Percentiles rank a stretch among this genome's conserved stretches.
Evolutionary conservation across 1,140 invertebrate genomes (phyloP).

Genomic region (Pseudomyrmex dendroicus): DNA sequence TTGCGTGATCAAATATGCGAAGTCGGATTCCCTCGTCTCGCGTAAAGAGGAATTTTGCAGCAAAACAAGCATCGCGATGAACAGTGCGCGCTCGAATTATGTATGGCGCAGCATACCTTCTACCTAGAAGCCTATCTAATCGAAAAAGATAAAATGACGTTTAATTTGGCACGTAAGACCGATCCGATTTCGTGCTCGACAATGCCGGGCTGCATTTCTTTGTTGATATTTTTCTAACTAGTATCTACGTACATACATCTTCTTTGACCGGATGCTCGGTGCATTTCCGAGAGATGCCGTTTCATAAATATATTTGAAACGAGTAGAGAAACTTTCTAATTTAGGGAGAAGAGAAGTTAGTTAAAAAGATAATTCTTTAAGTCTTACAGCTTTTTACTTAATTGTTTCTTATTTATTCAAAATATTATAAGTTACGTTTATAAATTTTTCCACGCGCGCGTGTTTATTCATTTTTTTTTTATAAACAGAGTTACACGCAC

Average conservation of each 20-base stretch:
- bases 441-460: too few relatives aligned
- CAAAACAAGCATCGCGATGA: slow-evolving; percentile 30
- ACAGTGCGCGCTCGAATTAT: slow-evolving; percentile 47
- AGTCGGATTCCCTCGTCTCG: slow-evolving; percentile 35
- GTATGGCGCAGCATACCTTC: slow-evolving; percentile 29
- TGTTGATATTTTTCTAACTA: slow-evolving; percentile 37
- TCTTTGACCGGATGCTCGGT: slow-evolving; percentile 27
- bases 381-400: too few relatives aligned
- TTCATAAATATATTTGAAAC: slow-evolving; percentile 9
- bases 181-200: slow-evolving; percentile 45
- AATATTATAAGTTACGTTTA: too few relatives aligned
- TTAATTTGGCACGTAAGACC: slow-evolving; percentile 50
- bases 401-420: too few relatives aligned
- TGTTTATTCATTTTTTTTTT: too few relatives aligned
- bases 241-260: slow-evolving; percentile 30
- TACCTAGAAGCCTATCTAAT: slow-evolving; percentile 58
- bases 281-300: background rate
- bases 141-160: slow-evolving; percentile 51
- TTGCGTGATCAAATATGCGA: slow-evolving; percentile 30
- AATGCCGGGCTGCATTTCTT: slow-evolving; percentile 10
- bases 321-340: slow-evolving; percentile 2
- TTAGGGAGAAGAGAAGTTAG: background rate
- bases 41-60: slow-evolving; percentile 40
- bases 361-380: background rate
- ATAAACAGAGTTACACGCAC: too few relatives aligned